Conservation (phyloP, 2,888 invertebrate genomes). For the Halictus quadricinctus region DNA sequence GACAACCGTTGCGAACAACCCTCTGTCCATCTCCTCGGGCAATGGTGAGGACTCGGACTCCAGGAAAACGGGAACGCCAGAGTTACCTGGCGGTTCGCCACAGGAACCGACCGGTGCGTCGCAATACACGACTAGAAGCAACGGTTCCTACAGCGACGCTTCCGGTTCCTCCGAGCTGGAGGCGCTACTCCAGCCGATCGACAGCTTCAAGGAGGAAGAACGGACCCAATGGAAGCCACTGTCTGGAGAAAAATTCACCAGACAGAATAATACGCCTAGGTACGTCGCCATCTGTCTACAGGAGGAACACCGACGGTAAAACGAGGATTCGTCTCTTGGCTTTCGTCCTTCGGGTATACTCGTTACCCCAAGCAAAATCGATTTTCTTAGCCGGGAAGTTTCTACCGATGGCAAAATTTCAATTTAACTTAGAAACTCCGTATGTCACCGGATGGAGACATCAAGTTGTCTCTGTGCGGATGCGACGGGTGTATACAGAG, state of each 20-base stretch:
- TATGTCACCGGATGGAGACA: not conserved
- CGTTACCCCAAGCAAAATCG: not conserved
- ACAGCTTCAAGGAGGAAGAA: slow-evolving; percentile 83
- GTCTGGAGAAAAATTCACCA: slow-evolving; percentile 80
- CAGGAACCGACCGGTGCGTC: slow-evolving; percentile 69
- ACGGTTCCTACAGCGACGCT: slow-evolving; percentile 84
- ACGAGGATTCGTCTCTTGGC: not conserved
- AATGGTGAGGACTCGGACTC: slow-evolving; percentile 74
- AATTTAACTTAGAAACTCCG: not conserved
- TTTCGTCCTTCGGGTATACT: not conserved
- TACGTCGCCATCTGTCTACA: slow-evolving; percentile 41
- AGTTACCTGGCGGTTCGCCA: slow-evolving; percentile 72
- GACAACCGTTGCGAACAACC: slow-evolving; percentile 62
- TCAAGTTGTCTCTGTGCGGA: no score
- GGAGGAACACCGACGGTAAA: not conserved
- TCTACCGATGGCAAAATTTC: not conserved
- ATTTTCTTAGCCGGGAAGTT: not conserved
- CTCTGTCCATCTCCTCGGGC: slow-evolving; percentile 67
- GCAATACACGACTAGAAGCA: slow-evolving; percentile 83
- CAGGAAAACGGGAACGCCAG: slow-evolving; percentile 70
- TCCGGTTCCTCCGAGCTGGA: slow-evolving; percentile 82
- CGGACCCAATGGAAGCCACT: slow-evolving; percentile 84
- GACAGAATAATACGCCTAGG: slow-evolving; percentile 81
- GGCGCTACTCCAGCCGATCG: slow-evolving; percentile 80
- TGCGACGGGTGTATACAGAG: no score